Conservation (phyloP, 64 coral and sea anemone species). For the Trachythela sp. region DNA sequence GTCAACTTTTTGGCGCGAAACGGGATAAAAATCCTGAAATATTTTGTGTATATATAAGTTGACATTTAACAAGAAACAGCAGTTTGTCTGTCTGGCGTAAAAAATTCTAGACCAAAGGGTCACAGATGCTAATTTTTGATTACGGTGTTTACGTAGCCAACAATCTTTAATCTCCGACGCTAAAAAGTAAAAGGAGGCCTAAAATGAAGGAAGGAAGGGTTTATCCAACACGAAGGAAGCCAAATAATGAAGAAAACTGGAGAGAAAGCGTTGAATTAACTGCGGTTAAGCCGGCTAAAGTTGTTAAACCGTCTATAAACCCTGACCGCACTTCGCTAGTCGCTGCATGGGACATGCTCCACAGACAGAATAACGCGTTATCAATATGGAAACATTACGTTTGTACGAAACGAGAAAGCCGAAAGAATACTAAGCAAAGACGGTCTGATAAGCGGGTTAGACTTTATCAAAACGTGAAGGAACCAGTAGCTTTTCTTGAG, state of each 20-base stretch:
- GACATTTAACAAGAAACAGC: not conserved
- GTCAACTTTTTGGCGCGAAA: not conserved
- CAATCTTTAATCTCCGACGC: too few species aligned
- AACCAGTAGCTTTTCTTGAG: not conserved
- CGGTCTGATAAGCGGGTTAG: not conserved
- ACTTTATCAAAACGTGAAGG: not conserved
- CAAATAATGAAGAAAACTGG: not conserved
- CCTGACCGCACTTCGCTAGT: not conserved
- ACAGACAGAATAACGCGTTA: not conserved
- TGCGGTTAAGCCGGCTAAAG: not conserved
- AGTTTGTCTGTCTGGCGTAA: not conserved
- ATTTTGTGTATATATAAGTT: not conserved
- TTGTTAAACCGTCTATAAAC: not conserved
- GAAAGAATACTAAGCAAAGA: not conserved
- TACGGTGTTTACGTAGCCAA: not conserved
- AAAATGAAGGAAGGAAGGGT: conserved; percentile 16
- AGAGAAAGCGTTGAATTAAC: not conserved
- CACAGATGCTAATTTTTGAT: not conserved
- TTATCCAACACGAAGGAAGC: not conserved
- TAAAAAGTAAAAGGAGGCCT: not conserved
- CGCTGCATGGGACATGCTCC: not conserved
- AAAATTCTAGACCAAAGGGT: not conserved
- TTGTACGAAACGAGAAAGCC: not conserved
- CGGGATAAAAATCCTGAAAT: not conserved
- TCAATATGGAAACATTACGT: not conserved